Base-by-base conservation (phyloP, 2,797 vertebrate species). In the Rhynchonycteris naso region DNA sequence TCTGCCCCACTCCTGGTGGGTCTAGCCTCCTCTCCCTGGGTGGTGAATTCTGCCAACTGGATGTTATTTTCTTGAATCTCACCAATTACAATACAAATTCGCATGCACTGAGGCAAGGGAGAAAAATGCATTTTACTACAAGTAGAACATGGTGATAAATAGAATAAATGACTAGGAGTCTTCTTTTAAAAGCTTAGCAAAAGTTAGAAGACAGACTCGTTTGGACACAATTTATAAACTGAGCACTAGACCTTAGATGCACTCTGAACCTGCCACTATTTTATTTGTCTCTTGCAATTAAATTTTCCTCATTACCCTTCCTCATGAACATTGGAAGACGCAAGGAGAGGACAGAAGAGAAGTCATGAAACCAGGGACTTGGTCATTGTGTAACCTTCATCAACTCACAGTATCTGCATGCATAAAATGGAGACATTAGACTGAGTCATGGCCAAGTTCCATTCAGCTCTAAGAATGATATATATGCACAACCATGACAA, bases 101-200 rank as follows among this genome's bases (percentile, higher is more conserved):
- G 58, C 28, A 68, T 28, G 38, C 74, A 24, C 65, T 76, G 38
- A 93, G 72, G 58, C 68, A 21, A 75, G n/a, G 52, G 21, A 90
- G 52, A 72, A 88, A 94, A 59, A 68, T 54, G 35, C 26, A 63
- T 61, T 74, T 90, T 35, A 19, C 66, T 89, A 16, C 30, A 72
- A 88, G 74, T 71, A 88, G 85, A 93, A 47, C n/a, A 5, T 63
- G 61, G 18, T 33, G 26, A 87, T 93, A 94, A 68, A 72, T 76
- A 61, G 16, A 47, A 28, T 54, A 82, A 69, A 83, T 61, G 65
- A 79, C 26, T 65, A 66, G 61, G 24, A 93, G 58, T 21, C 35
- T 7, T 65, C 83, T 96, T 72, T 94, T 82, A 38, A 78, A 68
- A 91, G 80, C 24, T 38, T 65, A 69, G 71, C 28, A 59, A 59